phyloP scores from a whole-genome alignment of 1,140 invertebrate species.

The Microplitis mediator region DNA sequence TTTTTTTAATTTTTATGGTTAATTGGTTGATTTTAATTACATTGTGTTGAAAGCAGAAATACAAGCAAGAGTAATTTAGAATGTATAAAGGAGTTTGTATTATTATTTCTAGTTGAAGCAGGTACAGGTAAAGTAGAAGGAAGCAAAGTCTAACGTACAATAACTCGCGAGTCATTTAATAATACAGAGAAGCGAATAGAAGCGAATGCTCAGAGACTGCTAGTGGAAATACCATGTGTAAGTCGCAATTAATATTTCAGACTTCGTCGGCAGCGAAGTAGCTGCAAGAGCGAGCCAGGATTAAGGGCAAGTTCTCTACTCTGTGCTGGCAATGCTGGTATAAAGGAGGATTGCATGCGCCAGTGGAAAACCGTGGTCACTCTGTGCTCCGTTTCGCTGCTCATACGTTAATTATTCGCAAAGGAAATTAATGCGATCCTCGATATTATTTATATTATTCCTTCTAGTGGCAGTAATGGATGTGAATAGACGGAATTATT shows the following conservation, averaged over 20 bases:
- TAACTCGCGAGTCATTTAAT: slow-evolving; percentile 48
- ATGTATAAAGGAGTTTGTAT: background rate
- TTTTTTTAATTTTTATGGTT: no score
- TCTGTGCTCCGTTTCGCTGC: slow-evolving; percentile 41
- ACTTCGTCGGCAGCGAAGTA: slow-evolving; percentile 32
- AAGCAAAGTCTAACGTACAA: slow-evolving; percentile 26
- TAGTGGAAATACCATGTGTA: slow-evolving; percentile 45
- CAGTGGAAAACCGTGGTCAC: slow-evolving; percentile 30
- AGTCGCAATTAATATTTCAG: slow-evolving; percentile 57
- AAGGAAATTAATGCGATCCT: slow-evolving; percentile 53
- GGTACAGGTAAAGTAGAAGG: background rate
- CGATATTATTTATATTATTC: slow-evolving; percentile 48
- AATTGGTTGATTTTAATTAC: no score
- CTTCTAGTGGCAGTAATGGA: slow-evolving; percentile 43
- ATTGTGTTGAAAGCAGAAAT: no score
- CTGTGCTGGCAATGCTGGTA: background rate
- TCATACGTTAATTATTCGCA: slow-evolving; percentile 55
- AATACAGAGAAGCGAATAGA: slow-evolving; percentile 45
- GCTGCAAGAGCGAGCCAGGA: background rate
- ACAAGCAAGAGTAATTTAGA: no score
- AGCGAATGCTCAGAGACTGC: slow-evolving; percentile 37
- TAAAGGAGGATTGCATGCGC: slow-evolving; percentile 3
- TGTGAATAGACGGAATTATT: slow-evolving; percentile 49
- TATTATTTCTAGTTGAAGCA: slow-evolving; percentile 12
- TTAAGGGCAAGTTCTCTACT: background rate